phyloP scores from a whole-genome alignment of 2,113 vertebrate species.

The Pycnonotus jocosus region DNA sequence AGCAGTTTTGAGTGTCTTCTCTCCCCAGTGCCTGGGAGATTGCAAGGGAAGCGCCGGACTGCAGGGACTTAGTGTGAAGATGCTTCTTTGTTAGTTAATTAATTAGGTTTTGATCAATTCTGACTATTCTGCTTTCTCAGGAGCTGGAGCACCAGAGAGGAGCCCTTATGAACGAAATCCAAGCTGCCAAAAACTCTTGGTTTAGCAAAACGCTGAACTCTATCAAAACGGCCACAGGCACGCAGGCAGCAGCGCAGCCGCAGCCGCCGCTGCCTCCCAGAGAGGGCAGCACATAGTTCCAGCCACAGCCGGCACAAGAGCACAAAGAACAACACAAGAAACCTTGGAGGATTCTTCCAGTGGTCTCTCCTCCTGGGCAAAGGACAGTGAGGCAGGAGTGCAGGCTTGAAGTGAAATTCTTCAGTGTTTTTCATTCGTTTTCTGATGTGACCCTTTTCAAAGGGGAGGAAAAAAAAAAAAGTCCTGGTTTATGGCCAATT shows the following conservation, averaged over 20 bases:
- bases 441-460: conserved; percentile 52
- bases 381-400: conserved; percentile 49
- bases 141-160: conserved; percentile 97
- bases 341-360: conserved; percentile 20
- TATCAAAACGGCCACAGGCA: conserved; percentile 90
- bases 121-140: conserved; percentile 70
- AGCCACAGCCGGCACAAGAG: conserved; percentile 49
- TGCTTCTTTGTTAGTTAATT: not conserved
- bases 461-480: not conserved
- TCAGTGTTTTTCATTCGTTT: conserved; percentile 59
- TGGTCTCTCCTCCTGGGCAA: conserved; percentile 36
- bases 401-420: conserved; percentile 62
- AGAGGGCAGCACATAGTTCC: conserved; percentile 77
- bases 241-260: conserved; percentile 76
- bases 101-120: not conserved
- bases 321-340: conserved; percentile 62
- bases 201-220: conserved; percentile 99
- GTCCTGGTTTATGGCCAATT: conserved; percentile 58
- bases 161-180: conserved; percentile 95
- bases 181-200: conserved; percentile 99
- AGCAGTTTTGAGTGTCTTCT: not conserved
- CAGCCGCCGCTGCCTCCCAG: conserved; percentile 54
- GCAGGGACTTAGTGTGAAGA: not conserved
- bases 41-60: not conserved
- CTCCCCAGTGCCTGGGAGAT: not conserved